Evolutionary conservation across 30 jellyfish, hydroid and myxozoan genomes (phyloP), one percentile per base, ranked within the genome.

Genomic region (Pelagia noctiluca): DNA sequence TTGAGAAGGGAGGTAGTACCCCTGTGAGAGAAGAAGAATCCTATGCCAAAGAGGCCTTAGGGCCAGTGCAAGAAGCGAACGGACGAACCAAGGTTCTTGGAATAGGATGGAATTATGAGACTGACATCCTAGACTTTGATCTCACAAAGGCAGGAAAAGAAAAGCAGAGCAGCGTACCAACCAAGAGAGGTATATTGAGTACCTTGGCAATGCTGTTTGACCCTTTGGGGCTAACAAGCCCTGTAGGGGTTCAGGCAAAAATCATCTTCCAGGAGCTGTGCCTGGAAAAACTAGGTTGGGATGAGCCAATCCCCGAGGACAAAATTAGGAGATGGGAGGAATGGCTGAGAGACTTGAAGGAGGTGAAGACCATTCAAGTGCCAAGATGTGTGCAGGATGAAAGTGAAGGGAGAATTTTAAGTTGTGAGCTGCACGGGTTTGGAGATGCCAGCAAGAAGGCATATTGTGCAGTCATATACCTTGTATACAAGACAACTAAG

Each of bases 391-490:
- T 71, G 18, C 63, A 35, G 38, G 57, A 46, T 35, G 67, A 50
- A 12, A 34, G 36, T 57, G 87, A 70, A 19, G 87, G 87, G 12
- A 82, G 61, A 74, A 50, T 83, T 31, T 50, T 83, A 21, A 12
- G 26, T 7, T 50, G 70, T 57, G 82, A 83, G 82, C 12, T 83
- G 26, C 93, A 83, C 62, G 87, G 93, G 24, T 83, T 83, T 60
- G 93, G 66, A 2, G 93, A 71, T 70, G 93, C 82, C 19, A 83
- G 92, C 68, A 42, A 2, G 90, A 79, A 62, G 73, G 57, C 57
- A 5, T 42, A 42, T 16, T 42, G 57, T n/a, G n/a, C n/a, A n/a
- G n/a, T n/a, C n/a, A n/a, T n/a, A n/a, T n/a, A n/a, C n/a, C n/a
- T n/a, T n/a, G n/a, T n/a, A n/a, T n/a, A n/a, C n/a, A n/a, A n/a